Evolutionary conservation across 2,113 vertebrate species (phyloP), one percentile per base, ranked within the genome.

Genomic region (Corvus cornix): DNA sequence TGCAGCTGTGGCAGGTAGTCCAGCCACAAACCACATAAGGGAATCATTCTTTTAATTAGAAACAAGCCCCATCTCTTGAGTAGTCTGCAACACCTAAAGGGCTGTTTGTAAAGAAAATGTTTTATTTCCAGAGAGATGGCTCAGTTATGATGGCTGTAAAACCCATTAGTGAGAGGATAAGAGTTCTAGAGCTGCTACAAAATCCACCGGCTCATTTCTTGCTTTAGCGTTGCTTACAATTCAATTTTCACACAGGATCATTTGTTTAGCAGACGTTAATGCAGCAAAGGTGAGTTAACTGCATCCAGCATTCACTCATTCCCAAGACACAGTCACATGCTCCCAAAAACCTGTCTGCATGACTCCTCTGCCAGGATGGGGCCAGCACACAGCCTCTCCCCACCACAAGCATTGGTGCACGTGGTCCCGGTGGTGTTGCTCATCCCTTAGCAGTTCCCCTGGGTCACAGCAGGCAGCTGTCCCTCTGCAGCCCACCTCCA

Each of bases 41-140:
- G 41, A 89, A 68, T 31, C 18, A 51, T 35, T 72, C 21, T 66
- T 95, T 84, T 93, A 79, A 89, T 89, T 93, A 94, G 74, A 85
- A 93, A 62, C 23, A 89, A 94, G 19, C 18, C 49, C 39, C 23
- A 56, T 60, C 69, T 76, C 60, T 85, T 76, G 76, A 89, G 73
- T 55, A 82, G 70, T 62, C 78, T 85, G 52, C 60, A 89, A 95
- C 37, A 89, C 44, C 80, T 69, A 11, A 37, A 82, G 67, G 17
- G n/a, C 26, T 93, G 37, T 89, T 91, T 72, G 63, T 75, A 79
- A 91, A 67, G 28, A 79, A 66, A 83, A 69, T 41, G 20, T 60
- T 89, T 87, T 84, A 82, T 95, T 95, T 93, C 66, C 69, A 95
- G 53, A 62, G 73, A 73, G 70, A 94, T 72, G 56, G 91, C 53